phyloP scores from a whole-genome alignment of 2,113 vertebrate species.

The Mesoclemmys tuberculata region DNA sequence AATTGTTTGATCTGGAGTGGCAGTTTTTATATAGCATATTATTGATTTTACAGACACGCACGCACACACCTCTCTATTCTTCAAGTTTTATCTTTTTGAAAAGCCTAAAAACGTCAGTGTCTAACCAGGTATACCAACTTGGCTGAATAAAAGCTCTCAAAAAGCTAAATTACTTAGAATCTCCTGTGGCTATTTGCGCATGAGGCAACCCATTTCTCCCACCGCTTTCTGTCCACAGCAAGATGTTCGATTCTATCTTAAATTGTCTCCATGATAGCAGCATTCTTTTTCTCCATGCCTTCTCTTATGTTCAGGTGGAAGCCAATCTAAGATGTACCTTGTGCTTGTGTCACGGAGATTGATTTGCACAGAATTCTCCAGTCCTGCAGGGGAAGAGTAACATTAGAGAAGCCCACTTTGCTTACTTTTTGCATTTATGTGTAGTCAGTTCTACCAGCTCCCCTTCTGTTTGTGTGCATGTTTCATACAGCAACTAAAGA shows the following conservation, averaged over 20 bases:
- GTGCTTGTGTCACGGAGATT: not conserved
- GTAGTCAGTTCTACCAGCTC: not conserved
- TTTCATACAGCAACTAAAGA: not conserved
- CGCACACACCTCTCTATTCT: not conserved
- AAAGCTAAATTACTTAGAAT: too few species aligned
- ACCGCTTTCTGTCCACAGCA: not conserved
- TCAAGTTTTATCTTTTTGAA: not conserved
- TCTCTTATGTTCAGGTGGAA: not conserved
- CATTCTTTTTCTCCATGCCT: not conserved
- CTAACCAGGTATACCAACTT: too few species aligned
- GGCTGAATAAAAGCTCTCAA: too few species aligned
- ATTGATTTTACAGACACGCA: not conserved
- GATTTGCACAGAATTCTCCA: not conserved
- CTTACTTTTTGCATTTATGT: not conserved
- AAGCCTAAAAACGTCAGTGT: not conserved
- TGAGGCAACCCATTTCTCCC: not conserved
- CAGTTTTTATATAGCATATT: not conserved
- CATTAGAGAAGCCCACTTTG: not conserved
- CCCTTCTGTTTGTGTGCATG: not conserved
- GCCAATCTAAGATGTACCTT: not conserved
- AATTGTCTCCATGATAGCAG: not conserved
- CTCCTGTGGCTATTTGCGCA: too few species aligned
- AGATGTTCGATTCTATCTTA: not conserved
- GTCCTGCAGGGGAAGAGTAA: not conserved
- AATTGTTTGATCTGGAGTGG: not conserved